Percentiles rank a stretch among this genome's conserved stretches.
Conservation (phyloP, 2,888 invertebrate species). For the Pediacus dermestoides region DNA sequence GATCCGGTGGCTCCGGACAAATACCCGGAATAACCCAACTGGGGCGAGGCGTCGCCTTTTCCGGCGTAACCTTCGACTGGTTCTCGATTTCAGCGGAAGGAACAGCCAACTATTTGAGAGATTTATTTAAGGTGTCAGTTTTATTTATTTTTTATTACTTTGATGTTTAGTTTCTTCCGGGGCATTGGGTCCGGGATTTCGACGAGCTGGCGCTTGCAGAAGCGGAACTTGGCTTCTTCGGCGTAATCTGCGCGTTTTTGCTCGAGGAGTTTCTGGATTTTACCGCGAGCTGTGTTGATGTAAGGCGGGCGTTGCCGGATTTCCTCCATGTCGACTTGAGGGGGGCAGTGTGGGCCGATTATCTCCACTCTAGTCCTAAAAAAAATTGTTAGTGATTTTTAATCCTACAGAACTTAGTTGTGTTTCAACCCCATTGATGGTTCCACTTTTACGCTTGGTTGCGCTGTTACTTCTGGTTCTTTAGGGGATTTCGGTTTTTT, state of each 20-base stretch:
- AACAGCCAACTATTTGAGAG: slow-evolving; percentile 32
- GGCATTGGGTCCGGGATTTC: slow-evolving; percentile 36
- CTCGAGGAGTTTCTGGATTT: slow-evolving; percentile 23
- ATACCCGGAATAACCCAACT: slow-evolving; percentile 38
- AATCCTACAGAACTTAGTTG: neutral
- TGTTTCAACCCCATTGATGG: slow-evolving; percentile 29
- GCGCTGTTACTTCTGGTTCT: slow-evolving; percentile 19
- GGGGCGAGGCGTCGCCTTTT: slow-evolving; percentile 35
- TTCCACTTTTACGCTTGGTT: slow-evolving; percentile 22
- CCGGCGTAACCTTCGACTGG: slow-evolving; percentile 38
- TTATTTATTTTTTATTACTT: slow-evolving; percentile 23
- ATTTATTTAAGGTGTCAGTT: neutral
- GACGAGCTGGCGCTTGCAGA: slow-evolving; percentile 38
- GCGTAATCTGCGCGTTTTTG: slow-evolving; percentile 30
- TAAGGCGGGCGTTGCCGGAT: slow-evolving; percentile 29
- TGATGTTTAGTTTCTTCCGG: slow-evolving; percentile 23
- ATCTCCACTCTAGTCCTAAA: slow-evolving; percentile 8
- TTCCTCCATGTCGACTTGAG: slow-evolving; percentile 8
- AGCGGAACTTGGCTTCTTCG: slow-evolving; percentile 32
- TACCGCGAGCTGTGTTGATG: slow-evolving; percentile 29
- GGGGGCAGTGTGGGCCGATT: neutral
- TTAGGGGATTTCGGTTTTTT: too few relatives aligned
- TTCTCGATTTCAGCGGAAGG: slow-evolving; percentile 40
- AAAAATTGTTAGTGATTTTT: slow-evolving; percentile 3
- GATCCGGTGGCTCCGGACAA: slow-evolving; percentile 38